Evolutionary conservation across 2,888 invertebrate genomes (phyloP), one percentile per base, ranked within the genome.

Genomic region (Hypena proboscidalis): DNA sequence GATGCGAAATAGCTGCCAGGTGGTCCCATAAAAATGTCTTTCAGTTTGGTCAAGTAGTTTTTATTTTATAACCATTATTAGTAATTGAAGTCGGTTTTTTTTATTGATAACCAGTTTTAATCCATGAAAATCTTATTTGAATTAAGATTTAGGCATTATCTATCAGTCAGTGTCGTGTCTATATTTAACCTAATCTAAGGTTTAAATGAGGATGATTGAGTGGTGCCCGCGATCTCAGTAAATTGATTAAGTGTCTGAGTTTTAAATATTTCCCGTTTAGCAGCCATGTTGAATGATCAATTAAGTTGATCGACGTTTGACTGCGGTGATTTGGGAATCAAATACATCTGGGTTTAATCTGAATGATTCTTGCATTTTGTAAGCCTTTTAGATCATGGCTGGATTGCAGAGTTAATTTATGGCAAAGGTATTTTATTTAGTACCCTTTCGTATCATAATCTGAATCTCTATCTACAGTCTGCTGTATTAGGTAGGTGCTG

Each of bases 181-280:
- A 29, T 22, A 30, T 22, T 19, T 32, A 9, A 8, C 37, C 43
- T 64, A 36, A 31, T 68, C 67, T 69, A 11, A 37, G 61, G 44
- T 29, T 33, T 43, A 58, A 44, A 52, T 35, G 31, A 1, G 40
- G 64, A 79, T 84, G 85, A 86, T 83, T 77, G 81, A 84, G 83
- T 72, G 77, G 61, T 80, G 71, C 65, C 69, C 76, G 74, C 70
- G 85, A 87, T 85, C 79, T 70, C 74, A 58, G 74, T 76, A 80
- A 85, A 86, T 85, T 85, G 87, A 89, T 89, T 86, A 85, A 80
- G 80, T 77, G 77, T 79, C 75, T 73, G 80, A 70, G 73, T 81
- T 83, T 85, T 77, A 76, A 83, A 83, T 77, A 79, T 82, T 80
- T 76, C 76, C 74, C 75, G 72, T 80, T 84, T 80, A 80, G 67